Evolutionary conservation across 2,797 vertebrate species (phyloP).

Genomic region (Artibeus jamaicensis): DNA sequence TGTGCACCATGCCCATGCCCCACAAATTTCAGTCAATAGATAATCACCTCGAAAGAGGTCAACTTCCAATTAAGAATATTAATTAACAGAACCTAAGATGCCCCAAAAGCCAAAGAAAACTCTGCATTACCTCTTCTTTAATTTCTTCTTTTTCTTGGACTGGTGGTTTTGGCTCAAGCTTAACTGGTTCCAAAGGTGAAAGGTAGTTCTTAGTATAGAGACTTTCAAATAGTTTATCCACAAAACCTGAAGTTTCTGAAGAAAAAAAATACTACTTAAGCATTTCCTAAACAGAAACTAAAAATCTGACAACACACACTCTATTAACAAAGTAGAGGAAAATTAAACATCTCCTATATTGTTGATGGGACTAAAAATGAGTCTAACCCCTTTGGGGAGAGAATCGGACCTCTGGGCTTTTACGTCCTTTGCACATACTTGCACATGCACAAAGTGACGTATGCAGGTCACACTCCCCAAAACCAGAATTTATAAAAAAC

Average conservation of each 20-base stretch:
- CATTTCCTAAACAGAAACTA: slow-evolving; percentile 32
- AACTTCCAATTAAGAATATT: slow-evolving; percentile 22
- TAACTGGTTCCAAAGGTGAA: slow-evolving; percentile 88
- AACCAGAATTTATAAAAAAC: neutral
- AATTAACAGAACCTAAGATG: slow-evolving; percentile 7
- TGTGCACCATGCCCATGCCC: neutral
- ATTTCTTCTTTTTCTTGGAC: slow-evolving; percentile 89
- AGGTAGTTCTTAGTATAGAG: slow-evolving; percentile 96
- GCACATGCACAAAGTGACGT: neutral
- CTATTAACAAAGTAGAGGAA: neutral
- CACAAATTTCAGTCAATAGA: neutral
- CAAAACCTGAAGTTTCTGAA: slow-evolving; percentile 97
- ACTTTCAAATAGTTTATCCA: slow-evolving; percentile 98
- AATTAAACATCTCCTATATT: neutral
- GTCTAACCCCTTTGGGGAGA: neutral
- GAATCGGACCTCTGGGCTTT: neutral
- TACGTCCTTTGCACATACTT: slow-evolving; percentile 8
- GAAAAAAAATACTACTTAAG: slow-evolving; percentile 67
- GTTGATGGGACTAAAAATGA: neutral
- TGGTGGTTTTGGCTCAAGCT: slow-evolving; percentile 88
- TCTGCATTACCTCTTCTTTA: slow-evolving; percentile 87
- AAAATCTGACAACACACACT: neutral
- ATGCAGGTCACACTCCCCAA: neutral
- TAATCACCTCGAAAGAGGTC: neutral
- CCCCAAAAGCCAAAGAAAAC: slow-evolving; percentile 30